These are phyloP conservation scores for Carterocephalus palaemon DNA, from an alignment of 2,888 invertebrate genomes.

Conservation along the genomic window DNA sequence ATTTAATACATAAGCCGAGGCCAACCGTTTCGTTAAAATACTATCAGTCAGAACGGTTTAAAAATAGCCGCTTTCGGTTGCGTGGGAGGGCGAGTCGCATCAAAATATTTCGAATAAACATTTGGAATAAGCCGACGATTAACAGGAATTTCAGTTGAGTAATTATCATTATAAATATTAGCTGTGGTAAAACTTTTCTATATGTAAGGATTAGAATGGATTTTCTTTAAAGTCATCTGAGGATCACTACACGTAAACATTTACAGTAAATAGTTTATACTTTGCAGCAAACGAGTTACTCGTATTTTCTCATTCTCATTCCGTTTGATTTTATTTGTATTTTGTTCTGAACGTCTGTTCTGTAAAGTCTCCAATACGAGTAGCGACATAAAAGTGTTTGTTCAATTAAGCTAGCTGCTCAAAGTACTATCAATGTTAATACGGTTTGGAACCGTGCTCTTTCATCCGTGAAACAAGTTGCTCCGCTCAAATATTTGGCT, in stretches of 20 bases:
- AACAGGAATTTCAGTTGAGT: conserved; percentile 31
- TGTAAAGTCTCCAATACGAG: background rate
- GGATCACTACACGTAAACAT: background rate
- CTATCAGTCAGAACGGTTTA: conserved; percentile 30
- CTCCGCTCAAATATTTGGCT: conserved; percentile 43
- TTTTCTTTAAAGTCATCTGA: background rate
- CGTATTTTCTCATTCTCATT: too few relatives aligned
- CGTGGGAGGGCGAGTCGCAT: conserved; percentile 55
- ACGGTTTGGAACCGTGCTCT: conserved; percentile 8
- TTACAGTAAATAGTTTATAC: conserved; percentile 1
- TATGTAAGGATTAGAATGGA: conserved; percentile 3
- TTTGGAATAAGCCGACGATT: conserved; percentile 46
- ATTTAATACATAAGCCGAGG: conserved; percentile 27
- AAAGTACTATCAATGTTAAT: conserved; percentile 10
- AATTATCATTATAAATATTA: conserved; percentile 32
- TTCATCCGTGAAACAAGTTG: conserved; percentile 19
- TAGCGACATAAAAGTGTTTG: conserved; percentile 6
- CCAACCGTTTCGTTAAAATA: conserved; percentile 29
- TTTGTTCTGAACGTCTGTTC: conserved; percentile 6
- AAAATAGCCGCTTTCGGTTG: conserved; percentile 54
- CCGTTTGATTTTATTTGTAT: conserved; percentile 3
- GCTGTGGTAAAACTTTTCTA: conserved; percentile 27
- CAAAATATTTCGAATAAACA: conserved; percentile 64
- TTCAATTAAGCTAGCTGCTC: conserved; percentile 14
- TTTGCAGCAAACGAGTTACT: too few relatives aligned